phyloP scores from a whole-genome alignment of 2,797 vertebrate genomes.

The Petrocephalus schoutedeni region DNA sequence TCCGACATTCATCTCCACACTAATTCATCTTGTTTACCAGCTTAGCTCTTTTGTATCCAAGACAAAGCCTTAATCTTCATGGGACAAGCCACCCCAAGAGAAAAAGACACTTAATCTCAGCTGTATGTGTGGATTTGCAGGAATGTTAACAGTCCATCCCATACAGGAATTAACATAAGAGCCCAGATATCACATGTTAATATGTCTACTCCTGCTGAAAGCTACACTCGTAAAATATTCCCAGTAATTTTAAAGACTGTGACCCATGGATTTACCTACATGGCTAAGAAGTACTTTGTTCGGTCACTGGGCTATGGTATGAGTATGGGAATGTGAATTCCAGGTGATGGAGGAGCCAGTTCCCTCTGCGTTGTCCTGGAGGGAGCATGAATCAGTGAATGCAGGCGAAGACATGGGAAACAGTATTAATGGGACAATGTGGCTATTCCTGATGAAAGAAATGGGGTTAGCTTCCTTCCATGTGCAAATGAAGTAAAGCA shows the following conservation, averaged over 20 bases:
- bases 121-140: constrained; percentile 27
- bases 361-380: neutral
- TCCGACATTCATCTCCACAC: constrained; percentile 16
- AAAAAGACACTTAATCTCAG: constrained; percentile 19
- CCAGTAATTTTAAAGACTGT: constrained; percentile 28
- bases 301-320: constrained; percentile 26
- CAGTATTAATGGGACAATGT: neutral
- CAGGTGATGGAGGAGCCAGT: neutral
- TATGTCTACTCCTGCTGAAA: neutral
- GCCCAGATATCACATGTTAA: constrained; percentile 21
- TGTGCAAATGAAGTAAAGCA: neutral
- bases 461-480: neutral
- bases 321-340: neutral
- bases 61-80: neutral
- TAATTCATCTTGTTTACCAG: constrained; percentile 12
- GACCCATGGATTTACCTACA: constrained; percentile 40
- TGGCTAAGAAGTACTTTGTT: constrained; percentile 17
- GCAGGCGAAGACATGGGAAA: neutral
- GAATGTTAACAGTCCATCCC: constrained; percentile 14
- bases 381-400: neutral
- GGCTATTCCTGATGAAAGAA: neutral
- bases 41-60: constrained; percentile 25
- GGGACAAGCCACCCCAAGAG: neutral
- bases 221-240: neutral
- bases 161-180: constrained; percentile 25